Evolutionary conservation across 2,797 vertebrate species (phyloP).

Genomic region (Chrysocyon brachyurus): DNA sequence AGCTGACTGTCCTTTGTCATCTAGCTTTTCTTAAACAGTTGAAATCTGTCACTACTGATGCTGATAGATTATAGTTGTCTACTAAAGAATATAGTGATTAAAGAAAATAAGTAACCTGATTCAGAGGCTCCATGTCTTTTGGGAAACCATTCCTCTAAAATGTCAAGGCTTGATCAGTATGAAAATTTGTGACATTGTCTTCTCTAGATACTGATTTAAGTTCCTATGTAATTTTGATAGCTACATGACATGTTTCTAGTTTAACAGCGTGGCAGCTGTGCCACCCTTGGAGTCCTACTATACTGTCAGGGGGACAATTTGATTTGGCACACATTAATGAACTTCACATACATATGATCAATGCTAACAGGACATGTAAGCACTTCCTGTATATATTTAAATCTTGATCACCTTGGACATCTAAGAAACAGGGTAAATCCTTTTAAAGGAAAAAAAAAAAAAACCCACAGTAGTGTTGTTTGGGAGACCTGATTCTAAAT

Average conservation of each 20-base stretch:
- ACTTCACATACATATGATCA: not conserved
- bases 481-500: not conserved
- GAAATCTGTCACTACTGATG: not conserved
- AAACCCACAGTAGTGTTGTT: not conserved
- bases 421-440: not conserved
- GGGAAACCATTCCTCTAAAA: not conserved
- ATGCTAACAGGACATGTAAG: rapidly evolving
- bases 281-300: not conserved
- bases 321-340: not conserved
- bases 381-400: not conserved
- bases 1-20: not conserved
- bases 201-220: not conserved
- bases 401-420: not conserved
- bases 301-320: not conserved
- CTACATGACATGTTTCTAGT: not conserved
- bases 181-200: not conserved
- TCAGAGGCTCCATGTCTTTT: not conserved
- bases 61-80: not conserved
- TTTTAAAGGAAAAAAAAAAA: not conserved
- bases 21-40: not conserved
- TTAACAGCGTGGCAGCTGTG: not conserved
- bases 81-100: not conserved
- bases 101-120: not conserved
- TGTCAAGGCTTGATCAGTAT: not conserved
- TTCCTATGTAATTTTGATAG: not conserved